These are phyloP conservation scores for Urosaurus nigricauda DNA, from an alignment of 2,797 vertebrate genomes.

Conservation along the genomic window DNA sequence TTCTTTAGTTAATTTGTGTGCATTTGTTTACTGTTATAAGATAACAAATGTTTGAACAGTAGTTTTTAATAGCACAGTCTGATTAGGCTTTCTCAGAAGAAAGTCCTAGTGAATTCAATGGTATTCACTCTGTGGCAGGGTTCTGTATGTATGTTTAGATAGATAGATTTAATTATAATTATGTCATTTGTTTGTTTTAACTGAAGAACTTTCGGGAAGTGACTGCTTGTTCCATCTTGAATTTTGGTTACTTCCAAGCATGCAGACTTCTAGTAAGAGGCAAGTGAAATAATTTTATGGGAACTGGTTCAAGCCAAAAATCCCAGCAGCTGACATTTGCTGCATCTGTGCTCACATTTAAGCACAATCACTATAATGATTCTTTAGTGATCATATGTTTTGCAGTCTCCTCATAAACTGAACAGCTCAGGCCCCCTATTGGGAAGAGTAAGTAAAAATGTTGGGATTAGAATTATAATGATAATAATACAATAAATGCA, in stretches of 20 bases:
- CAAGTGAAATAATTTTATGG: neutral
- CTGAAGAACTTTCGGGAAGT: neutral
- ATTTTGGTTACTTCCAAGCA: neutral
- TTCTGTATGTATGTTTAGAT: no score
- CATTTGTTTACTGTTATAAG: neutral
- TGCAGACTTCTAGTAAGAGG: neutral
- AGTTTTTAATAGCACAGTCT: neutral
- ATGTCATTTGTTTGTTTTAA: no score
- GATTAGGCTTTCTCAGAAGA: neutral
- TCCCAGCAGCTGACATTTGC: neutral
- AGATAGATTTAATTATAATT: no score
- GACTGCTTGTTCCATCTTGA: neutral
- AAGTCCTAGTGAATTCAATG: neutral
- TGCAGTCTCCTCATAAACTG: neutral
- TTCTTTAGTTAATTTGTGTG: conserved; percentile 4
- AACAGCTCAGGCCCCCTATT: conserved; percentile 11
- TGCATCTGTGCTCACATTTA: neutral
- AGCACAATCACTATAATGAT: neutral
- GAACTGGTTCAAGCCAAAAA: conserved; percentile 5
- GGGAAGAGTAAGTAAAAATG: conserved; percentile 13
- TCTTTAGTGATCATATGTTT: neutral
- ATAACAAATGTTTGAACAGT: neutral
- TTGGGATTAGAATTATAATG: neutral
- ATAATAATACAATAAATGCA: neutral
- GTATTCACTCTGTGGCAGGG: neutral